These are phyloP conservation scores for Bellardia pandia DNA, from an alignment of 2,888 invertebrate species.

Conservation along the genomic window DNA sequence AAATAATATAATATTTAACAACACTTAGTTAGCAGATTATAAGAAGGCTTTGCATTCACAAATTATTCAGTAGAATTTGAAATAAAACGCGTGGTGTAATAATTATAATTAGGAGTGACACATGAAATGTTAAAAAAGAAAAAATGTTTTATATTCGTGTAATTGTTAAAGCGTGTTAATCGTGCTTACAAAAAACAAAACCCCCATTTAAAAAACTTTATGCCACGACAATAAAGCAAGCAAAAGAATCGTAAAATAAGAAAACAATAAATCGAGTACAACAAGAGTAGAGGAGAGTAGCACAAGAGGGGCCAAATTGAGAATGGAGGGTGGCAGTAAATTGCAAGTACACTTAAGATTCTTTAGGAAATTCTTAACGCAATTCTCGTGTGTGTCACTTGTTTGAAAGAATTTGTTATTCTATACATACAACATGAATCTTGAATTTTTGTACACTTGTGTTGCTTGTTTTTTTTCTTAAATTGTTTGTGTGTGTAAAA, in stretches of 20 bases:
- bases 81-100: conserved; percentile 2
- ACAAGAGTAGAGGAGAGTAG: neutral
- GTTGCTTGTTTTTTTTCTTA: conserved; percentile 4
- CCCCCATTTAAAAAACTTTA: neutral
- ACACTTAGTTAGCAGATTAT: no score
- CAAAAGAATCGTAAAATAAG: conserved; percentile 16
- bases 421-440: conserved; percentile 49
- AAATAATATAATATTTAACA: no score
- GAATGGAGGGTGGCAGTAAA: neutral
- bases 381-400: conserved; percentile 62
- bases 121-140: conserved; percentile 23
- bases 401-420: conserved; percentile 55
- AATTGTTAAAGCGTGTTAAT: conserved; percentile 67
- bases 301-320: neutral
- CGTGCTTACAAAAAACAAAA: conserved; percentile 37
- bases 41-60: neutral
- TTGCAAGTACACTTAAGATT: conserved; percentile 60
- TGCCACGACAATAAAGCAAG: conserved; percentile 15
- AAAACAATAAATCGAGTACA: neutral
- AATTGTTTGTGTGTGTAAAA: neutral
- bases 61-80: conserved; percentile 6
- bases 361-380: conserved; percentile 51
- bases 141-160: conserved; percentile 50
- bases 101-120: conserved; percentile 54
- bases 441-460: conserved; percentile 45